Evolutionary conservation across 2,888 invertebrate genomes (phyloP).

Genomic region (Conistra vaccinii): DNA sequence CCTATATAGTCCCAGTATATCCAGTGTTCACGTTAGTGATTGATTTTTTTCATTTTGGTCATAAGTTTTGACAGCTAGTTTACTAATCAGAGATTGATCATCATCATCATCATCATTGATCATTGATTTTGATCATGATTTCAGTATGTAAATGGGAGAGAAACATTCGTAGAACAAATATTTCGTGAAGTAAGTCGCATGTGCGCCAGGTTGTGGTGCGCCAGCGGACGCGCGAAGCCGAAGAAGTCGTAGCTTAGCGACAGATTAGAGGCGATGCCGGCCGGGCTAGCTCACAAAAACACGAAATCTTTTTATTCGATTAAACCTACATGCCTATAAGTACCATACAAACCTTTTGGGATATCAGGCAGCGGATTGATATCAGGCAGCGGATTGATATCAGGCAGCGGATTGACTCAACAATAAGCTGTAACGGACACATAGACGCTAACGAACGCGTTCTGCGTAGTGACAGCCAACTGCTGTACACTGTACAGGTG

Average conservation of each 20-base stretch:
- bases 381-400: no score
- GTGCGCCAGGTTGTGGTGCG: no score
- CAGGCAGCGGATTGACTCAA: background rate
- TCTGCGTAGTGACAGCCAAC: background rate
- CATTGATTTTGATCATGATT: background rate
- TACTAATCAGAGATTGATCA: background rate
- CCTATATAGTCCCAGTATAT: background rate
- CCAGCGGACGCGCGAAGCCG: slow-evolving; percentile 13
- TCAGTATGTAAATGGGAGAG: background rate
- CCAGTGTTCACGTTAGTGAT: background rate
- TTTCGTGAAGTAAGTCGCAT: background rate
- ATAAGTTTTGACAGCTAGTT: background rate
- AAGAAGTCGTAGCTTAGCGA: slow-evolving; percentile 31
- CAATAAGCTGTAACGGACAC: background rate
- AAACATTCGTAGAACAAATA: background rate
- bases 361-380: no score
- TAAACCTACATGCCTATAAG: slow-evolving; percentile 7
- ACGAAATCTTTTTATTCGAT: slow-evolving; percentile 32
- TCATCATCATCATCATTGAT: no score
- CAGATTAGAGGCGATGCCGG: slow-evolving; percentile 25
- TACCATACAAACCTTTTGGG: background rate
- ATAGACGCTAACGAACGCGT: no score
- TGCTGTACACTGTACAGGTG: background rate
- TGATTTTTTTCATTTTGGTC: background rate
- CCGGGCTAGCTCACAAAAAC: slow-evolving; percentile 6